phyloP scores from a whole-genome alignment of 2,888 invertebrate species.

The Trichopria drosophilae region DNA sequence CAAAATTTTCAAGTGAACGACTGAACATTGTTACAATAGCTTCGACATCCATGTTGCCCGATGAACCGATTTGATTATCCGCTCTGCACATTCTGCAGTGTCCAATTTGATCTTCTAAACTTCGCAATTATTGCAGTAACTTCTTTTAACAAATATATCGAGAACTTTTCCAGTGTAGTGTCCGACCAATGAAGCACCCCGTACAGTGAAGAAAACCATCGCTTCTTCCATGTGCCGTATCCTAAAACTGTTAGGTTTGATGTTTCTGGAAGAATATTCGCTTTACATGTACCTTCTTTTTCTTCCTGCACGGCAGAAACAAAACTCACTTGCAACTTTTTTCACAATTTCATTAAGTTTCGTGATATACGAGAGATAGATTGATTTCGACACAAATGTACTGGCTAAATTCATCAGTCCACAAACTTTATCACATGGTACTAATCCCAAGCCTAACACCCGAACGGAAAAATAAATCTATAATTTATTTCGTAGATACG shows the following conservation, averaged over 20 bases:
- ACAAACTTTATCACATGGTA: no score
- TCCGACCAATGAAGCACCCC: slow-evolving; percentile 26
- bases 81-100: slow-evolving; percentile 7
- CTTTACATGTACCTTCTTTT: not conserved
- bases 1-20: slow-evolving; percentile 25
- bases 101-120: not conserved
- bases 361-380: not conserved
- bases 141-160: no score
- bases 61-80: slow-evolving; percentile 27
- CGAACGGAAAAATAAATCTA: no score
- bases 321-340: not conserved
- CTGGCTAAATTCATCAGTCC: no score
- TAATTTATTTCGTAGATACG: no score
- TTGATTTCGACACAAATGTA: no score
- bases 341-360: not conserved
- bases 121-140: no score
- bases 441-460: no score
- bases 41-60: slow-evolving; percentile 33
- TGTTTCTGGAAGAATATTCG: no score
- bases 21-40: slow-evolving; percentile 19
- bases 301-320: not conserved
- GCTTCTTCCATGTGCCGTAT: slow-evolving; percentile 22
- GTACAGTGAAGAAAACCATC: slow-evolving; percentile 25
- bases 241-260: slow-evolving; percentile 23
- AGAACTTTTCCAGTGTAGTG: slow-evolving; percentile 26